These are phyloP conservation scores for Zoanthus solanderi DNA, from an alignment of 92 coral and sea anemone species.

Conservation along the genomic window DNA sequence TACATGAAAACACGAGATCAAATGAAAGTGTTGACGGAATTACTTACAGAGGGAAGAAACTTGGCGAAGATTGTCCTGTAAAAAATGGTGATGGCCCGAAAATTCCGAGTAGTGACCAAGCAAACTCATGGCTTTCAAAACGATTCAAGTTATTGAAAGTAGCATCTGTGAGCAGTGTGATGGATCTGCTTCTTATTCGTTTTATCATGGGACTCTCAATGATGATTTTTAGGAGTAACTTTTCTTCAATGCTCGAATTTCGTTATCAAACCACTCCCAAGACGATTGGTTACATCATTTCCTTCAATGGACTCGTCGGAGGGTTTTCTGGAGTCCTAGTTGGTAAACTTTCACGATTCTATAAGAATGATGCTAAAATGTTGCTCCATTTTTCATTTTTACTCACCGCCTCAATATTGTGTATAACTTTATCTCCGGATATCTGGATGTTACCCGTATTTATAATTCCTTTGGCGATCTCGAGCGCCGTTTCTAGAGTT, in stretches of 20 bases:
- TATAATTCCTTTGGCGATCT: constrained; percentile 81
- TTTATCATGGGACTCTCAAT: constrained; percentile 88
- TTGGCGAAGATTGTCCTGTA: neutral
- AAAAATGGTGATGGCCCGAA: neutral
- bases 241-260: constrained; percentile 83
- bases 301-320: constrained; percentile 82
- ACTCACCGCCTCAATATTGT: constrained; percentile 71
- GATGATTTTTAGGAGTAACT: constrained; percentile 91
- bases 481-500: constrained; percentile 90
- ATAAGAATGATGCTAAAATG: constrained; percentile 81
- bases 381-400: constrained; percentile 76
- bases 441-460: constrained; percentile 70
- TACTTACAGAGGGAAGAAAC: neutral
- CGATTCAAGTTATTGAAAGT: constrained; percentile 46
- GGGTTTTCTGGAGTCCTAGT: constrained; percentile 85
- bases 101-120: neutral
- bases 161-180: constrained; percentile 69
- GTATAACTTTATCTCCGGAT: constrained; percentile 87
- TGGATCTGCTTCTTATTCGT: constrained; percentile 81
- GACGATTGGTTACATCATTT: constrained; percentile 89
- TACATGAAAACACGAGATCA: neutral
- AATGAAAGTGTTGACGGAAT: neutral
- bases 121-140: constrained; percentile 25
- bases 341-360: constrained; percentile 68
- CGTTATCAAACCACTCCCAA: constrained; percentile 89